phyloP scores from a whole-genome alignment of 2,888 invertebrate species.

The Amphipyra berbera region DNA sequence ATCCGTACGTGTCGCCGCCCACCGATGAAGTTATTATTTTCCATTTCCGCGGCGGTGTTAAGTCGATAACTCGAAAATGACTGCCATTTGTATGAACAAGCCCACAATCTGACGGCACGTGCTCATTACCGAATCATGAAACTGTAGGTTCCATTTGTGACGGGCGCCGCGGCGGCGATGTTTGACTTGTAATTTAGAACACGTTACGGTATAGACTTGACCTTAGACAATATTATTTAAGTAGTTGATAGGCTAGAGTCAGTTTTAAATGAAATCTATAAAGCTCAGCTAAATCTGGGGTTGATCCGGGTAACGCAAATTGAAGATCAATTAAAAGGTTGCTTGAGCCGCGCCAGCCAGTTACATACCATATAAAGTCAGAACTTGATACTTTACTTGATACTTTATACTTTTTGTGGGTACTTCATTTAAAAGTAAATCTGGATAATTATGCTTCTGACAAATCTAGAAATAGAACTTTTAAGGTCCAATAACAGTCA shows the following conservation, averaged over 20 bases:
- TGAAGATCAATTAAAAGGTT: too few relatives aligned
- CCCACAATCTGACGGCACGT: slow-evolving; percentile 75
- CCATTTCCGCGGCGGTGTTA: slow-evolving; percentile 86
- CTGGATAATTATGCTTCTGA: too few relatives aligned
- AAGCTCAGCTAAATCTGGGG: too few relatives aligned
- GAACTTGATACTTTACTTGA: too few relatives aligned
- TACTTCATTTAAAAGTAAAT: too few relatives aligned
- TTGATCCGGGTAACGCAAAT: too few relatives aligned
- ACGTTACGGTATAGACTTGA: slow-evolving; percentile 37
- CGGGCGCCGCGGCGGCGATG: slow-evolving; percentile 38
- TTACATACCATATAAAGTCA: too few relatives aligned
- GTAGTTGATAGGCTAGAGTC: slow-evolving; percentile 5
- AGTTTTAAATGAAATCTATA: too few relatives aligned
- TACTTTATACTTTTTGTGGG: too few relatives aligned
- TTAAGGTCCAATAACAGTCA: too few relatives aligned
- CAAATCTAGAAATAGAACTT: too few relatives aligned
- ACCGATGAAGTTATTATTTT: slow-evolving; percentile 88
- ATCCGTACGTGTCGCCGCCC: slow-evolving; percentile 79
- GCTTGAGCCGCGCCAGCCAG: too few relatives aligned
- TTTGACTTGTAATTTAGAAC: slow-evolving; percentile 51
- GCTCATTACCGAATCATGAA: slow-evolving; percentile 82
- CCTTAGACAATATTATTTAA: slow-evolving; percentile 22
- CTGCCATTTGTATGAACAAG: slow-evolving; percentile 81
- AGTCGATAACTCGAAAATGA: slow-evolving; percentile 90
- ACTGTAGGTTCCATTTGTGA: slow-evolving; percentile 60